phyloP scores from a whole-genome alignment of 2,888 invertebrate species.

The Meganola albula region DNA sequence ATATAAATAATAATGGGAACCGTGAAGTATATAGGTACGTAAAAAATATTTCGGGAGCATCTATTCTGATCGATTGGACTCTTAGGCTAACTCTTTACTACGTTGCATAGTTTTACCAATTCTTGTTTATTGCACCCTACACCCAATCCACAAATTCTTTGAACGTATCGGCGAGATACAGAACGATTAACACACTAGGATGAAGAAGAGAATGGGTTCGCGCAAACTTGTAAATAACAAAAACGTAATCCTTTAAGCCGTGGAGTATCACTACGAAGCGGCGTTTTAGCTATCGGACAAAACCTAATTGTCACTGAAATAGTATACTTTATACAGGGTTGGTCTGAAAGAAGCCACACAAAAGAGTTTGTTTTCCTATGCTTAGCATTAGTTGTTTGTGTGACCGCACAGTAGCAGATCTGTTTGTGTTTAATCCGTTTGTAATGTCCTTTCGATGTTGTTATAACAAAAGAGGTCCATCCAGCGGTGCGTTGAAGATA shows the following conservation, averaged over 20 bases:
- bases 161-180: slow-evolving; percentile 18
- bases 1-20: no score
- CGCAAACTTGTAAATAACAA: slow-evolving; percentile 52
- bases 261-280: slow-evolving; percentile 58
- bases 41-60: no score
- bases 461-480: slow-evolving; percentile 39
- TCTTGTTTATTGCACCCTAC: no score
- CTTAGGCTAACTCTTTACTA: no score
- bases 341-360: slow-evolving; percentile 48
- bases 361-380: slow-evolving; percentile 66
- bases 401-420: slow-evolving; percentile 55
- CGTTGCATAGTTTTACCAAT: no score
- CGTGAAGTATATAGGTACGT: no score
- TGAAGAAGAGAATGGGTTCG: slow-evolving; percentile 47
- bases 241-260: slow-evolving; percentile 66
- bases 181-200: slow-evolving; percentile 30
- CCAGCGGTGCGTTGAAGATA: no score
- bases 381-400: slow-evolving; percentile 65
- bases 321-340: slow-evolving; percentile 30
- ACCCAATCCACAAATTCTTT: slow-evolving; percentile 7
- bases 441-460: slow-evolving; percentile 56
- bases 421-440: slow-evolving; percentile 73
- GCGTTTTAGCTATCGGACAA: slow-evolving; percentile 44
- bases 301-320: slow-evolving; percentile 58
- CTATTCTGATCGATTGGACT: no score